A percentile compares a stretch with the other conserved stretches of the same genome.
phyloP scores from a whole-genome alignment of 2,888 invertebrate genomes.

The Rhyacophila evoluta region DNA sequence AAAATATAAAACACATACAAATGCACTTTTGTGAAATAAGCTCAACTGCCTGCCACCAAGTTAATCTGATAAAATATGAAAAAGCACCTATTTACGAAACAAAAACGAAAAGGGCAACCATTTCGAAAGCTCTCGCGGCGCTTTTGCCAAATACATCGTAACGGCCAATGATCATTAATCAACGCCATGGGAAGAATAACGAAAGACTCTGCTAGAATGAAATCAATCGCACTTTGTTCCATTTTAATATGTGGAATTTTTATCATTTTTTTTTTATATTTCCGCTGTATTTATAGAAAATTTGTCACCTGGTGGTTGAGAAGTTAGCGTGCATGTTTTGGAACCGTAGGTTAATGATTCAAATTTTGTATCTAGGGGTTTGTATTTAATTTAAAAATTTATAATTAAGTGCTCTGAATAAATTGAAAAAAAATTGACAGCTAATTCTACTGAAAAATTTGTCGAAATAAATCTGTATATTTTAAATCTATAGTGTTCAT shows the following conservation, averaged over 20 bases:
- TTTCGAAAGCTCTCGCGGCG: slow-evolving; percentile 47
- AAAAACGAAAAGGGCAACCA: slow-evolving; percentile 49
- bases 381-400: no score
- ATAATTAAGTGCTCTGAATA: no score
- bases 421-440: no score
- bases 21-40: slow-evolving; percentile 34
- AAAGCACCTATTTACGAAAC: slow-evolving; percentile 52
- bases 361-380: no score
- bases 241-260: background rate
- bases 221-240: slow-evolving; percentile 1
- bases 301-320: no score
- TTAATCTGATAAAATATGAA: slow-evolving; percentile 52
- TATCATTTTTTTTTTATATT: background rate
- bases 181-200: slow-evolving; percentile 47
- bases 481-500: no score
- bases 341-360: no score
- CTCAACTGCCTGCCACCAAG: slow-evolving; percentile 43
- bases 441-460: no score
- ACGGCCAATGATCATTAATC: slow-evolving; percentile 53
- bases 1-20: slow-evolving; percentile 33
- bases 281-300: no score
- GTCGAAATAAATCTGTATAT: no score
- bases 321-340: no score
- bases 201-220: background rate
- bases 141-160: slow-evolving; percentile 35